Base-by-base conservation (phyloP, 2,888 invertebrate species). In the Cheilosia grossa region DNA sequence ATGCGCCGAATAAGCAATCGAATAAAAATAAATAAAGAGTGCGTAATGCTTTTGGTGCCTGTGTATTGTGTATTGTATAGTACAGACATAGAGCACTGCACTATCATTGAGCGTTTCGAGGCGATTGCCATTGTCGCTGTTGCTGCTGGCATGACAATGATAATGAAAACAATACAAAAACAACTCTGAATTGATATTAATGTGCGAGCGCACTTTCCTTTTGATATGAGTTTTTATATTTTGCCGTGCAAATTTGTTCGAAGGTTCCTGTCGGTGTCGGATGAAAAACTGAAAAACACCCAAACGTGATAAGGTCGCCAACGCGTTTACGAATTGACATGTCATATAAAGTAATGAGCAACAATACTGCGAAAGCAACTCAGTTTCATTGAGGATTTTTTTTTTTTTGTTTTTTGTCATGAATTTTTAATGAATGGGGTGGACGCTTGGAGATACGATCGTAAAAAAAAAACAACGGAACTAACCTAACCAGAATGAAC, bases 271-370 rank as follows among this genome's bases (percentile, higher is more conserved):
- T 30, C 30, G 30, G 30, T 72, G 67, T 61, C 70, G 61, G 47
- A 40, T 77, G n/a, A 61, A 67, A 67, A 85, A 85, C 75, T 77
- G n/a, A 61, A 67, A 67, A 85, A 85, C 75, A 72, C 79, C 83
- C 80, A 67, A 73, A 86, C 86, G 86, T 86, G 86, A 86, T 86
- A 86, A 86, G 86, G 86, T 78, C 86, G 49, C 82, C 63, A 63
- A 47, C 77, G 58, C 53, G 21, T 56, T 59, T 63, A 51, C 54
- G 49, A 67, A 70, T 78, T 75, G 85, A 85, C 75, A 85, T 78
- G 69, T 78, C 61, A 63, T 79, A 74, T 69, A 74, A 74, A 79
- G 61, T 54, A 70, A 74, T 70, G 73, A 54, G 49, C 47, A 79
- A 74, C 63, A 53, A 33, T 64, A 66, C 51, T 58, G 37, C 66